Percentiles rank a stretch among this genome's conserved stretches.
These are phyloP conservation scores for Spodoptera picta DNA, from an alignment of 2,888 invertebrate genomes.

Conservation along the genomic window DNA sequence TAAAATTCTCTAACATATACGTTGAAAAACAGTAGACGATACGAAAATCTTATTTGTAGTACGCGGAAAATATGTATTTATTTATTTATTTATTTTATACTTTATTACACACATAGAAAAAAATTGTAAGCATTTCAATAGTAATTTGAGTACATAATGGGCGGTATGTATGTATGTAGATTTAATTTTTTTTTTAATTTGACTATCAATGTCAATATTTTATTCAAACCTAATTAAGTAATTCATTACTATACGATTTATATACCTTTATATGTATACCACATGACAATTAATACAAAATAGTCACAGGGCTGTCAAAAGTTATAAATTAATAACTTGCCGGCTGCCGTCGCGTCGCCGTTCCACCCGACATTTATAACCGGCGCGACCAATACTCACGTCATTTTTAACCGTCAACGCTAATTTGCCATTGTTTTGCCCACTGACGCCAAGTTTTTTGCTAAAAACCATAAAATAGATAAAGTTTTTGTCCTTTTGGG, in stretches of 20 bases:
- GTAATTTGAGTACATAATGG: no score
- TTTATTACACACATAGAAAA: no score
- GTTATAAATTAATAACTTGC: conserved; percentile 74
- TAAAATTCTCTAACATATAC: no score
- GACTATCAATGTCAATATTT: not conserved
- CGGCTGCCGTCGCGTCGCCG: conserved; percentile 64
- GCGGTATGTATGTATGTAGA: no score
- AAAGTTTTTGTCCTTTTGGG: conserved; percentile 75
- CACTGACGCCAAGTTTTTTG: conserved; percentile 85
- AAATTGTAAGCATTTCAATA: no score
- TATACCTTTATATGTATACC: no score
- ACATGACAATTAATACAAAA: conserved; percentile 44
- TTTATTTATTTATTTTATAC: no score
- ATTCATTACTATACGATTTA: not conserved
- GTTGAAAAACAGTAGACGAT: no score
- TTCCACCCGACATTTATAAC: conserved; percentile 68
- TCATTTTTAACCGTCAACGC: conserved; percentile 87
- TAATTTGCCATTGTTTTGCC: conserved; percentile 88
- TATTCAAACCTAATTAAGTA: conserved; percentile 11
- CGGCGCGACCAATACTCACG: conserved; percentile 70
- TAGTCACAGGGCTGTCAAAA: conserved; percentile 52
- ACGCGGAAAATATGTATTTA: no score
- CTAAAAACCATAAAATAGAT: conserved; percentile 86
- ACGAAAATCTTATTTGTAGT: no score
- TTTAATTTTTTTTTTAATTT: no score